These are phyloP conservation scores for Pogonocherus hispidulus DNA, from an alignment of 2,888 invertebrate genomes.

Conservation along the genomic window DNA sequence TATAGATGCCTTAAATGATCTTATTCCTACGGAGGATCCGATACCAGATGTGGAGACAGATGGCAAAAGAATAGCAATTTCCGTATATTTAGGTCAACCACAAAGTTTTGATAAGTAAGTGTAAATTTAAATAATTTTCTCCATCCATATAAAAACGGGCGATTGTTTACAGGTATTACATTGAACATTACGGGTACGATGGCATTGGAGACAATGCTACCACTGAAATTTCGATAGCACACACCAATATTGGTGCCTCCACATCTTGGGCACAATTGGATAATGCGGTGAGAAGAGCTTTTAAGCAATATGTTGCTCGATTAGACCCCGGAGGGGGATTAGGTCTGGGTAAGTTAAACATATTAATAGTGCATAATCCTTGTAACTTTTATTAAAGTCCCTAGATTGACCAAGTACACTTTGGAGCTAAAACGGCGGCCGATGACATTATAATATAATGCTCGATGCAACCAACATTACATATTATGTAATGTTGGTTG, in stretches of 20 bases:
- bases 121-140: neutral
- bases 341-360: constrained; percentile 71
- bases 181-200: constrained; percentile 66
- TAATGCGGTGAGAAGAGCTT: constrained; percentile 89
- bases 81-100: constrained; percentile 88
- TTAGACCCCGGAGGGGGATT: constrained; percentile 94
- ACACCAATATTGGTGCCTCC: constrained; percentile 90
- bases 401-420: too few species aligned
- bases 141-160: neutral
- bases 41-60: constrained; percentile 72
- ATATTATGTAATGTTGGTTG: too few species aligned
- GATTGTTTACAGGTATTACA: constrained; percentile 61
- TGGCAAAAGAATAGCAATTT: constrained; percentile 89
- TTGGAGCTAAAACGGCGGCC: too few species aligned
- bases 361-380: too few species aligned
- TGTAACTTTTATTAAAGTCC: too few species aligned
- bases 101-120: constrained; percentile 76
- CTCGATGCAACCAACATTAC: too few species aligned
- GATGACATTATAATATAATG: too few species aligned
- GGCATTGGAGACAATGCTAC: constrained; percentile 65
- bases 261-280: constrained; percentile 97
- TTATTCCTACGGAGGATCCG: constrained; percentile 64
- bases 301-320: constrained; percentile 93
- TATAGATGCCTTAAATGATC: constrained; percentile 66
- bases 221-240: constrained; percentile 86